Conservation (phyloP, 1,140 invertebrate genomes). For the Limonius californicus region DNA sequence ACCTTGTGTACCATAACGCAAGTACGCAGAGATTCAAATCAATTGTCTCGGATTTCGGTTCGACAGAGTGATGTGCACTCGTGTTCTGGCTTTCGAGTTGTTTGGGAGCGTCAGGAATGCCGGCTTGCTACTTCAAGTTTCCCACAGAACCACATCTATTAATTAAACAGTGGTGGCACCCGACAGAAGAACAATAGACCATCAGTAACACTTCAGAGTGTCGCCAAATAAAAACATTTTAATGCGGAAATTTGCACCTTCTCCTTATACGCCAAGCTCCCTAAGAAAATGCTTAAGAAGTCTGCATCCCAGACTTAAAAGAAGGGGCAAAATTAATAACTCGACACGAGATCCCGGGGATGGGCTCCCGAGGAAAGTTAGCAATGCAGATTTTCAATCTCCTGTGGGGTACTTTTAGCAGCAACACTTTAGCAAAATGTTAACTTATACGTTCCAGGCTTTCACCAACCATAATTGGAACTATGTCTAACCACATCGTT, state of each 20-base stretch:
- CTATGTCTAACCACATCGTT: no score
- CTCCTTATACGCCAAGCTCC: neutral
- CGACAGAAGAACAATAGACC: constrained; percentile 10
- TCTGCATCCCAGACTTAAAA: neutral
- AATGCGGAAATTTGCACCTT: constrained; percentile 8
- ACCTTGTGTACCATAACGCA: neutral
- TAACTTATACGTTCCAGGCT: no score
- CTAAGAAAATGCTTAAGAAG: neutral
- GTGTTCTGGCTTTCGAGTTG: constrained; percentile 20
- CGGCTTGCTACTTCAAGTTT: constrained; percentile 14
- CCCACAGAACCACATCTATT: constrained; percentile 19
- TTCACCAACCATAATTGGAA: no score
- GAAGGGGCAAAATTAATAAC: neutral
- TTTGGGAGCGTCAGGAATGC: constrained; percentile 19
- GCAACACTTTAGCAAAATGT: no score
- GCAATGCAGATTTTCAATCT: constrained; percentile 7
- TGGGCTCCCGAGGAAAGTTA: neutral
- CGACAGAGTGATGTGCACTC: constrained; percentile 20
- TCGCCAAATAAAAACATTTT: constrained; percentile 7
- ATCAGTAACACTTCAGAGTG: constrained; percentile 8
- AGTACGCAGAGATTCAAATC: constrained; percentile 8
- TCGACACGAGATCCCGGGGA: neutral
- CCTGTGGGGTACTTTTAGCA: neutral
- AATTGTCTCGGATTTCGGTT: constrained; percentile 3
- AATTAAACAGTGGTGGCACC: constrained; percentile 19